A percentile compares a stretch with the other conserved stretches of the same genome.
phyloP scores from a whole-genome alignment of 2,797 vertebrate genomes.

The Urophycis tenuis region DNA sequence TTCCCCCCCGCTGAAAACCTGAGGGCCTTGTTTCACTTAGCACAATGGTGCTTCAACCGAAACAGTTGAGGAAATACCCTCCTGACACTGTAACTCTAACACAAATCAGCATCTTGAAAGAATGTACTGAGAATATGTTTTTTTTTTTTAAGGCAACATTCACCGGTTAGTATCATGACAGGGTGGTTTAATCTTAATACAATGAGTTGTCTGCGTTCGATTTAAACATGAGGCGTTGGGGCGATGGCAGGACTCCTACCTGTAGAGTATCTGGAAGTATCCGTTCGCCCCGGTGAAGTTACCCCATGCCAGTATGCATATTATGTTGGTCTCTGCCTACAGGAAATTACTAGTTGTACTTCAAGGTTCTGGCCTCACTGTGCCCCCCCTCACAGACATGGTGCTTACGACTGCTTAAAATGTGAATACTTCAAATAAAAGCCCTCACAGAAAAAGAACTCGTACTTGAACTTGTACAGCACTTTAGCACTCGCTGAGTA shows the following conservation, averaged over 20 bases:
- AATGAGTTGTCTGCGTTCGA: not conserved
- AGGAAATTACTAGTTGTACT: not conserved
- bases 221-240: not conserved
- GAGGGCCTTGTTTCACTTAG: slow-evolving; percentile 67
- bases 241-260: not conserved
- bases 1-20: slow-evolving; percentile 54
- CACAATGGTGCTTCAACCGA: slow-evolving; percentile 49
- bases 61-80: slow-evolving; percentile 42
- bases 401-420: not conserved
- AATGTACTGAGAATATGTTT: not conserved
- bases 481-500: not conserved
- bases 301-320: not conserved
- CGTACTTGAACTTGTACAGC: not conserved
- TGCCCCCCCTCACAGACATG: not conserved
- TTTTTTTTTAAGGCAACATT: not conserved
- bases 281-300: not conserved
- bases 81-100: not conserved
- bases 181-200: not conserved
- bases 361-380: not conserved
- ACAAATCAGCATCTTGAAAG: not conserved
- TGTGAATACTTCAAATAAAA: not conserved
- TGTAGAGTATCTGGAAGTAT: not conserved
- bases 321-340: not conserved
- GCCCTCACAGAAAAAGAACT: not conserved
- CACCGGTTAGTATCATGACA: not conserved